Evolutionary conservation across 2,888 invertebrate species (phyloP), one percentile per base, ranked within the genome.

Genomic region (Spisula solida): DNA sequence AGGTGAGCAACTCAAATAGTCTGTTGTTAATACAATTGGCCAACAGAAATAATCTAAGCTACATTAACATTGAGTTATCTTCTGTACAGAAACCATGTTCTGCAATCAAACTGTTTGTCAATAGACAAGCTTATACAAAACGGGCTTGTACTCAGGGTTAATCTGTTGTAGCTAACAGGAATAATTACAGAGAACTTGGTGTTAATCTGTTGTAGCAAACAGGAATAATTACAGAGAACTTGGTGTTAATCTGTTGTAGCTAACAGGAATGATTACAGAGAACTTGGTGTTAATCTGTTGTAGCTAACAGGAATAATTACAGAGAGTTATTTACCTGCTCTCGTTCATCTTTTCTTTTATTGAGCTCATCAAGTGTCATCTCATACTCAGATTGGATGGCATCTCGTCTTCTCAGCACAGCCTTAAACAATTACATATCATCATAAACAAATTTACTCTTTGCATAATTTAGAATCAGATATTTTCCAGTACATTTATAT

Each of bases 381-480:
- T 98, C 98, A 94, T 98, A 98, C 86, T 97, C 97, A 91, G 97
- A 97, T 95, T 98, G 98, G 94, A 97, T 97, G 0, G 97, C 97
- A 94, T 98, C 98, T 55, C 98, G 96, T 90, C 97, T 97, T 84
- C 97, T 96, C 56, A 98, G 95, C 25, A 98, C 97, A 88, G 94
- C 94, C 96, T 96, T 89, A 14, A 93, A 90, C 86, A 75, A 66
- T 66, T 66, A 66, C 10, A 66, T 25, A 25, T 20, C 20, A n/a
- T n/a, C n/a, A n/a, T n/a, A n/a, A n/a, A n/a, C n/a, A 56, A 56
- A 56, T 56, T 47, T 8, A 47, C 12, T 47, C 47, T 47, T 47
- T 47, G 12, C 47, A 47, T 47, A 12, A 47, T 12, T 47, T 8
- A 8, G 47, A 47, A 47, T 12, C 5, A 47, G 47, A 12, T 47